Percentiles rank a stretch among this genome's conserved stretches.
Evolutionary conservation across 2,797 vertebrate genomes (phyloP).

Genomic region (Xenentodon cancila): DNA sequence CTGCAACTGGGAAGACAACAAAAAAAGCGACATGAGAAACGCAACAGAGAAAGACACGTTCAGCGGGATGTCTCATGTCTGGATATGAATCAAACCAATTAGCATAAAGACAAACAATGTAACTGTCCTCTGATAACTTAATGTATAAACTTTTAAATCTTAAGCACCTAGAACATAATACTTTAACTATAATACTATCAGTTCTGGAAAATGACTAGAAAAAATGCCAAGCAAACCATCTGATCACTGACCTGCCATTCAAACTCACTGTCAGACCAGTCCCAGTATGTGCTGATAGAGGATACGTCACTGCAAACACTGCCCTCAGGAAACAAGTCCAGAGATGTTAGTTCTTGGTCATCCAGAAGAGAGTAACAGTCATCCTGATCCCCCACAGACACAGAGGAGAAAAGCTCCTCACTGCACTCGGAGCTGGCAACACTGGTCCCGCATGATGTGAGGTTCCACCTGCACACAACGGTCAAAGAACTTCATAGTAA

Average conservation of each 20-base stretch:
- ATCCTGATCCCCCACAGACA: conserved; percentile 97
- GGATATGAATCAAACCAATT: background rate
- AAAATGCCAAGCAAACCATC: background rate
- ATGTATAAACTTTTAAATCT: too few species aligned
- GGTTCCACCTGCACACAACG: conserved; percentile 88
- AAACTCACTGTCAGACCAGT: conserved; percentile 99
- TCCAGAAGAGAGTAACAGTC: conserved; percentile 97
- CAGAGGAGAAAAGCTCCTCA: conserved; percentile 96
- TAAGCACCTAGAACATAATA: too few species aligned
- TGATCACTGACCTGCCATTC: conserved; percentile 93
- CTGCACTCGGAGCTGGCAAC: conserved; percentile 99
- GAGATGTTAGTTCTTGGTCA: conserved; percentile 96
- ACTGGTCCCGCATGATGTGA: conserved; percentile 97
- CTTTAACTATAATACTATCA: too few species aligned
- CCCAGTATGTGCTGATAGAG: conserved; percentile 98
- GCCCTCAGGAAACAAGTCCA: conserved; percentile 96
- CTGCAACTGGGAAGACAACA: conserved; percentile 84
- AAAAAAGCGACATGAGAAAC: background rate
- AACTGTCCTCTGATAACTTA: too few species aligned
- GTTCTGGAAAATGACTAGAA: background rate
- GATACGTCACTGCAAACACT: conserved; percentile 99
- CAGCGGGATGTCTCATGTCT: too few species aligned
- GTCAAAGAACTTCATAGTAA: background rate
- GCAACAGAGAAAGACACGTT: background rate
- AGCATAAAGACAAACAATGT: too few species aligned